Evolutionary conservation across 2,888 invertebrate species (phyloP).

Genomic region (Melanotus villosus): DNA sequence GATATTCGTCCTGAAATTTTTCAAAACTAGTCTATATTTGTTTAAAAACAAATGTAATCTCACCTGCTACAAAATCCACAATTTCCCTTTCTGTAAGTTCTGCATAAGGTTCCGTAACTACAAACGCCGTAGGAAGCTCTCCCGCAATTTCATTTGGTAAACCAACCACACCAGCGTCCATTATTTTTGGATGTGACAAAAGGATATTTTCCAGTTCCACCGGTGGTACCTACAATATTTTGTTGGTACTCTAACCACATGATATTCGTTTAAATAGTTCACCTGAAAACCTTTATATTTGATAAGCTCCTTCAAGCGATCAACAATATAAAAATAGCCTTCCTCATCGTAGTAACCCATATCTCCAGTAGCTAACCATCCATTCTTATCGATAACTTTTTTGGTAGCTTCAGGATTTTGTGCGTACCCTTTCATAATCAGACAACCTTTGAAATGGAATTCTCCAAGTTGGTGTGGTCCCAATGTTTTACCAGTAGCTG

Average conservation of each 20-base stretch:
- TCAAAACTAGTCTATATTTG: slow-evolving; percentile 19
- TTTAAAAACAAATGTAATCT: slow-evolving; percentile 18
- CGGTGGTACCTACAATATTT: slow-evolving; percentile 77
- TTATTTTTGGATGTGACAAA: slow-evolving; percentile 78
- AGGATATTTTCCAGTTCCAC: slow-evolving; percentile 89
- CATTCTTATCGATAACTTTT: slow-evolving; percentile 77
- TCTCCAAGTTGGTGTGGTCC: slow-evolving; percentile 82
- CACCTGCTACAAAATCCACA: slow-evolving; percentile 68
- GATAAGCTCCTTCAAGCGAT: slow-evolving; percentile 90
- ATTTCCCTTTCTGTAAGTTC: slow-evolving; percentile 68
- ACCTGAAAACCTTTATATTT: slow-evolving; percentile 91
- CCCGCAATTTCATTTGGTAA: slow-evolving; percentile 80
- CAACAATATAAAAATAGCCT: slow-evolving; percentile 86
- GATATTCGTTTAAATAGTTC: slow-evolving; percentile 68
- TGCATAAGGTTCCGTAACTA: slow-evolving; percentile 74
- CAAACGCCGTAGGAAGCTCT: slow-evolving; percentile 84
- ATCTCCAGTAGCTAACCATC: slow-evolving; percentile 86
- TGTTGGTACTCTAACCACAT: too few species aligned
- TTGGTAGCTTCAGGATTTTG: slow-evolving; percentile 77
- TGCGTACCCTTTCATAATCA: slow-evolving; percentile 75
- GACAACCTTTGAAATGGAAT: slow-evolving; percentile 83
- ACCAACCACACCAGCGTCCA: slow-evolving; percentile 89
- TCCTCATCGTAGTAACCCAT: slow-evolving; percentile 86
- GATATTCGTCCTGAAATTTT: too few species aligned
- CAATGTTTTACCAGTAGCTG: slow-evolving; percentile 74